These are phyloP conservation scores for Protodeltote pygarga DNA, from an alignment of 2,888 invertebrate genomes.

Conservation along the genomic window DNA sequence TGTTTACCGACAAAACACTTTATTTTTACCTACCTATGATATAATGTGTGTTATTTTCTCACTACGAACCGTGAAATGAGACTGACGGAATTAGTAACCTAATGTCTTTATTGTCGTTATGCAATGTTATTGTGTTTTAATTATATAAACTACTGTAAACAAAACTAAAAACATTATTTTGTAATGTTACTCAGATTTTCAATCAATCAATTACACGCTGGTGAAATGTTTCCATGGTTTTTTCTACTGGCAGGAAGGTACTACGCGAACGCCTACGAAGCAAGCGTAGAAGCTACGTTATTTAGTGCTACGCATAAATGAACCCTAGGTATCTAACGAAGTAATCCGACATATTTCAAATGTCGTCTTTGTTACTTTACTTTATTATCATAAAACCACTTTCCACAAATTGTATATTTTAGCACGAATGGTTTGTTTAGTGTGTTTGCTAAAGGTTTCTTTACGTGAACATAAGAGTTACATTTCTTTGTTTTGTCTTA, in stretches of 20 bases:
- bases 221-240: too few relatives aligned
- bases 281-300: neutral
- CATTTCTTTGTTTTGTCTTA: slow-evolving; percentile 2
- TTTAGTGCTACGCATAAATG: neutral
- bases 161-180: too few relatives aligned
- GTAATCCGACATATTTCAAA: neutral
- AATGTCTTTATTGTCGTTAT: slow-evolving; percentile 10
- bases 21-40: slow-evolving; percentile 37
- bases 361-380: slow-evolving; percentile 7
- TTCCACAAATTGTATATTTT: slow-evolving; percentile 17
- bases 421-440: slow-evolving; percentile 28
- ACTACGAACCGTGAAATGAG: slow-evolving; percentile 17
- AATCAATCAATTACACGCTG: too few relatives aligned
- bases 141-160: too few relatives aligned
- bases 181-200: too few relatives aligned
- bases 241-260: too few relatives aligned
- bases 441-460: slow-evolving; percentile 13
- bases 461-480: neutral
- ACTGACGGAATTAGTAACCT: slow-evolving; percentile 1
- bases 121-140: slow-evolving; percentile 2
- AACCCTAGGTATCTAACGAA: neutral
- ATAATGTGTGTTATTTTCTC: slow-evolving; percentile 35
- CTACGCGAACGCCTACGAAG: neutral
- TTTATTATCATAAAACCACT: slow-evolving; percentile 4
- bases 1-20: slow-evolving; percentile 31